These are phyloP conservation scores for Tuta absoluta DNA, from an alignment of 2,888 invertebrate genomes.

Conservation along the genomic window DNA sequence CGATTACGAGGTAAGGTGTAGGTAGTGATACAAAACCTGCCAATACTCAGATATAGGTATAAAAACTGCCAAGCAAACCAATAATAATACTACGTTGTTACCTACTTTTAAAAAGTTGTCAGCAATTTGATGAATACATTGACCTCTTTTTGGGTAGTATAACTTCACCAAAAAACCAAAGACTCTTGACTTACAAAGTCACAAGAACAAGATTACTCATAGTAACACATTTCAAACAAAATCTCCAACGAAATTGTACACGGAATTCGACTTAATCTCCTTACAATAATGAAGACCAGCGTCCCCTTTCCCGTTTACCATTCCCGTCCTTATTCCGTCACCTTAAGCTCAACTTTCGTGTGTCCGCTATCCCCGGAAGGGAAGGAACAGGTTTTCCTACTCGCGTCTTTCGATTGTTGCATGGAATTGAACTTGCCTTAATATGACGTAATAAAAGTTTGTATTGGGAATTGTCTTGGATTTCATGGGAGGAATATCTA, in stretches of 20 bases:
- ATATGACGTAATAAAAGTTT: slow-evolving; percentile 17
- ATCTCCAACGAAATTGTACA: slow-evolving; percentile 19
- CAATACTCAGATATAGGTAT: no score
- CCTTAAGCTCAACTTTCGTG: not conserved
- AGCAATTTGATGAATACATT: no score
- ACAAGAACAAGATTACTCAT: not conserved
- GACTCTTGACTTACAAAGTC: no score
- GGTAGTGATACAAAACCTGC: no score
- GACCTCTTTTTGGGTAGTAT: no score
- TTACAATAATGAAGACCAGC: slow-evolving; percentile 25
- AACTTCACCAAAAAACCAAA: no score
- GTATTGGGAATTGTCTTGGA: not conserved
- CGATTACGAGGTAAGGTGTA: no score
- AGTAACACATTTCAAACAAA: slow-evolving; percentile 11
- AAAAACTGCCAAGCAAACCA: no score
- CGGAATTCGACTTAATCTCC: slow-evolving; percentile 24
- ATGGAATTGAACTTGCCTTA: slow-evolving; percentile 20
- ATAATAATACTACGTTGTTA: no score
- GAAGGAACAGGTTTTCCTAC: slow-evolving; percentile 13
- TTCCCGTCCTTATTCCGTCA: slow-evolving; percentile 1
- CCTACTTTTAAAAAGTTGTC: no score
- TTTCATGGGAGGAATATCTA: slow-evolving; percentile 2
- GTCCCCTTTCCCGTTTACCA: not conserved
- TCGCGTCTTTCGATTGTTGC: slow-evolving; percentile 11
- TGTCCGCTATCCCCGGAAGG: slow-evolving; percentile 9